Percentiles rank a stretch among this genome's conserved stretches.
Conservation (phyloP, 2,113 vertebrate genomes). For the Paradoxurus hermaphroditus region DNA sequence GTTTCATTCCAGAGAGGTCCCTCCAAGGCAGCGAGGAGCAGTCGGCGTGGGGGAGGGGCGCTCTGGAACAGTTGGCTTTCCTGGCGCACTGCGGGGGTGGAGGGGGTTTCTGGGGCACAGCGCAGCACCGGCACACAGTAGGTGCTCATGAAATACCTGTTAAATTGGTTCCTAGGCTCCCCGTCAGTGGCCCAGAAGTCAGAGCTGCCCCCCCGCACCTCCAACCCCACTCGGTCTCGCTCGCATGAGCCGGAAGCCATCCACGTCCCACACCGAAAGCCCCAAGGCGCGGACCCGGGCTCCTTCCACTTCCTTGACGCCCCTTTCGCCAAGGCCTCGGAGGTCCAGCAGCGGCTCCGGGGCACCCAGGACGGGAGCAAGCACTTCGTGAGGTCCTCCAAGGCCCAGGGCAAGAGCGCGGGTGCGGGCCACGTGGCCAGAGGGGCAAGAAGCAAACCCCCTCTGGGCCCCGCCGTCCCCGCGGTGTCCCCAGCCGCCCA, state of each 20-base stretch:
- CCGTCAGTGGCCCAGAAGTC: slow-evolving; percentile 87
- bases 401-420: slow-evolving; percentile 86
- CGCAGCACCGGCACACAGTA: neutral
- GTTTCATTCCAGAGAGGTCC: neutral
- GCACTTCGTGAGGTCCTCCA: slow-evolving; percentile 93
- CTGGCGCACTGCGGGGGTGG: neutral
- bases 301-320: slow-evolving; percentile 82
- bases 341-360: slow-evolving; percentile 85
- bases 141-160: slow-evolving; percentile 40
- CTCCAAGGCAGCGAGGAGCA: neutral
- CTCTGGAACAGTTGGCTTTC: neutral
- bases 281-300: slow-evolving; percentile 85
- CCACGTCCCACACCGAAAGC: slow-evolving; percentile 89
- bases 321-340: slow-evolving; percentile 82
- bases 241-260: slow-evolving; percentile 95
- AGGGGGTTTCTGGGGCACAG: neutral
- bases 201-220: slow-evolving; percentile 86
- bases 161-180: slow-evolving; percentile 83
- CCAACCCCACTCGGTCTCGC: slow-evolving; percentile 93
- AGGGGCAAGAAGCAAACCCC: slow-evolving; percentile 89
- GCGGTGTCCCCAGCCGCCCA: slow-evolving; percentile 82
- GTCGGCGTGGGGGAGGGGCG: neutral
- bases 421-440: slow-evolving; percentile 85
- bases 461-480: slow-evolving; percentile 69
- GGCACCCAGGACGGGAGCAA: slow-evolving; percentile 88